A percentile compares a stretch with the other conserved stretches of the same genome.
Conservation (phyloP, 1,140 invertebrate species). For the Episyrphus balteatus region DNA sequence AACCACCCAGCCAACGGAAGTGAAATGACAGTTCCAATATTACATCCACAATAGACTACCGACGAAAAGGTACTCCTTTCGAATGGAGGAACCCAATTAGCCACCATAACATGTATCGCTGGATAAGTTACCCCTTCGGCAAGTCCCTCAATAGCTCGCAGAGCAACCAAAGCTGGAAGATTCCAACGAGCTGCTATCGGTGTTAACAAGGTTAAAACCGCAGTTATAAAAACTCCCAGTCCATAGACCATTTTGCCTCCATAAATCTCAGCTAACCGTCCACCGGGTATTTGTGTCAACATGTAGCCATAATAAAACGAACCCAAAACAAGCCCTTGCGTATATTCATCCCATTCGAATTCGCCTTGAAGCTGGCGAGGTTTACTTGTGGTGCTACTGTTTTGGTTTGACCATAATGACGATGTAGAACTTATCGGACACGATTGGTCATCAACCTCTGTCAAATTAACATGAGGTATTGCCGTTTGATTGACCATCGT, state of each 20-base stretch:
- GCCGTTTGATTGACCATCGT: slow-evolving; percentile 80
- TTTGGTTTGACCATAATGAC: slow-evolving; percentile 13
- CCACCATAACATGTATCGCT: slow-evolving; percentile 70
- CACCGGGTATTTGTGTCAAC: slow-evolving; percentile 76
- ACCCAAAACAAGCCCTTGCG: slow-evolving; percentile 70
- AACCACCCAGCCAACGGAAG: slow-evolving; percentile 62
- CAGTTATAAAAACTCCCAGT: slow-evolving; percentile 60
- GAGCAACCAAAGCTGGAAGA: slow-evolving; percentile 58
- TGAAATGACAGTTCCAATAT: slow-evolving; percentile 61
- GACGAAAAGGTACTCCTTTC: slow-evolving; percentile 72
- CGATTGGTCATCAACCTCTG: slow-evolving; percentile 46
- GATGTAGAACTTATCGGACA: slow-evolving; percentile 35
- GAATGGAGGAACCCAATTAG: slow-evolving; percentile 68
- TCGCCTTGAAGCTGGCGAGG: slow-evolving; percentile 49
- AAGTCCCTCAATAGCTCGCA: slow-evolving; percentile 74
- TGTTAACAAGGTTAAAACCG: slow-evolving; percentile 66
- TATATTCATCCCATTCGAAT: slow-evolving; percentile 65
- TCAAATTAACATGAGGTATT: slow-evolving; percentile 43
- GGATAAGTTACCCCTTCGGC: slow-evolving; percentile 79
- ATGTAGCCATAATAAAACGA: slow-evolving; percentile 83
- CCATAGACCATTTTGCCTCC: slow-evolving; percentile 74
- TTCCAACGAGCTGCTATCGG: slow-evolving; percentile 60
- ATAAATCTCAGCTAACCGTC: slow-evolving; percentile 64
- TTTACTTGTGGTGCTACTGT: slow-evolving; percentile 40
- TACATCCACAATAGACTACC: slow-evolving; percentile 61